phyloP scores from a whole-genome alignment of 2,797 vertebrate species.

The Macropodus opercularis region DNA sequence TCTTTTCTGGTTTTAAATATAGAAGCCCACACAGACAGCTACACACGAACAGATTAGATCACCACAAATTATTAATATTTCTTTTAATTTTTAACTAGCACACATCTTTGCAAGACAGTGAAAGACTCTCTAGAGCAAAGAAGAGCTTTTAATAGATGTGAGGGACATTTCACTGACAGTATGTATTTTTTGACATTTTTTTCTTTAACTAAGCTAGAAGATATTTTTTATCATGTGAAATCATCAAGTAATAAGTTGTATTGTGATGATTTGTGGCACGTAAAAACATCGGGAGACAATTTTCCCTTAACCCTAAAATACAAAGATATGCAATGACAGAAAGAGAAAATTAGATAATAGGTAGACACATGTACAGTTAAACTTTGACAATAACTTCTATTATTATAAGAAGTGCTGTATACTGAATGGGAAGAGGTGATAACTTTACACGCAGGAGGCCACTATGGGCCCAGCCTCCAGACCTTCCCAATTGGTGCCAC shows the following conservation, averaged over 20 bases:
- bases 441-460: too few relatives aligned
- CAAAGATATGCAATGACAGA: too few relatives aligned
- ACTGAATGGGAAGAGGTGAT: too few relatives aligned
- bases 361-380: too few relatives aligned
- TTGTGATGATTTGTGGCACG: not conserved
- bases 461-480: too few relatives aligned
- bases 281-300: not conserved
- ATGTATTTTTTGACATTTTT: slow-evolving; percentile 3
- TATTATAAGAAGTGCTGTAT: too few relatives aligned
- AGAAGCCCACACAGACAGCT: slow-evolving; percentile 68
- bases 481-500: too few relatives aligned
- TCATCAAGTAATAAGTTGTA: not conserved
- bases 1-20: slow-evolving; percentile 74
- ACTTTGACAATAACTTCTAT: too few relatives aligned
- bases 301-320: too few relatives aligned
- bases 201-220: not conserved
- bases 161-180: slow-evolving; percentile 9
- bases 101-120: slow-evolving; percentile 51
- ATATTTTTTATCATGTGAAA: not conserved
- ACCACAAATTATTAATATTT: slow-evolving; percentile 78
- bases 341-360: too few relatives aligned
- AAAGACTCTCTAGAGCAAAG: slow-evolving; percentile 32
- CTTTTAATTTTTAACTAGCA: slow-evolving; percentile 76
- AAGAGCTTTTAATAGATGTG: slow-evolving; percentile 28
- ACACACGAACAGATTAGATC: slow-evolving; percentile 67